Evolutionary conservation across 2,113 vertebrate genomes (phyloP).

Genomic region (Hoplias malabaricus): DNA sequence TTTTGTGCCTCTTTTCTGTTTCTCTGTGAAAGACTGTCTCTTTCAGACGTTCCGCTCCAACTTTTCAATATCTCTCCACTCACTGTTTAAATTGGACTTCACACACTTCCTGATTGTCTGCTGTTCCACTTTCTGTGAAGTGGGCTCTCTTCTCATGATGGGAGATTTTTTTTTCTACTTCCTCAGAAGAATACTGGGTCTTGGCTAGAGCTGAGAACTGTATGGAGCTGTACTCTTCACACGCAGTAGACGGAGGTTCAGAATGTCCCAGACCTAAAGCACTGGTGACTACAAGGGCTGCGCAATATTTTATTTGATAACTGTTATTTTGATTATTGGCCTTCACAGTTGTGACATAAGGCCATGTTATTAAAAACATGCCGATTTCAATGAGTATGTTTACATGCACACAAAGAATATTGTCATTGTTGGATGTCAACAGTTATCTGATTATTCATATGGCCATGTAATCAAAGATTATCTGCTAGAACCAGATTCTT

Average conservation of each 20-base stretch:
- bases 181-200: neutral
- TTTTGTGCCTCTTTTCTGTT: neutral
- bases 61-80: neutral
- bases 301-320: neutral
- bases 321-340: neutral
- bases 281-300: neutral
- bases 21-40: neutral
- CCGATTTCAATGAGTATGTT: no score
- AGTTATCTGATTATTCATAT: no score
- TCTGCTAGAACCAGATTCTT: no score
- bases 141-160: conserved; percentile 11
- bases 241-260: neutral
- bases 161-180: neutral
- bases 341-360: neutral
- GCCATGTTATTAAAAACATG: neutral
- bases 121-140: conserved; percentile 22
- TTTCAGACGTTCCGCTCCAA: neutral
- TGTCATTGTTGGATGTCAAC: no score
- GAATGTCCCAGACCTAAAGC: neutral
- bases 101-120: conserved; percentile 21
- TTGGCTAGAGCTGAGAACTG: neutral
- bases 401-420: no score
- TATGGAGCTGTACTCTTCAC: neutral
- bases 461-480: no score
- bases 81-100: conserved; percentile 15